Evolutionary conservation across 2,888 invertebrate species (phyloP), one percentile per base, ranked within the genome.

Genomic region (Dryococelus australis): DNA sequence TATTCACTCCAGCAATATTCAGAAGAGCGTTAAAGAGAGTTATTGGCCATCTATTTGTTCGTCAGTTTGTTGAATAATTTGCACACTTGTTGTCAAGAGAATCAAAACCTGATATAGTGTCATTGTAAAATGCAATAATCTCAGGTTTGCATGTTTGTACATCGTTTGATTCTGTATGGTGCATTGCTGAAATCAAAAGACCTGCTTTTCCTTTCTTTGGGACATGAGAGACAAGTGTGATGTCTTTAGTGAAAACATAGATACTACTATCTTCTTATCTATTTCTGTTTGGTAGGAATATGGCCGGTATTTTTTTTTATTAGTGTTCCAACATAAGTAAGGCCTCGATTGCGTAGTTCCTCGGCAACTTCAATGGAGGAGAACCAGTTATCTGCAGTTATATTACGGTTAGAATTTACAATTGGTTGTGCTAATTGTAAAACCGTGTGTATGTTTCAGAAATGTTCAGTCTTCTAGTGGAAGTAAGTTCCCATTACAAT

Each of bases 91-190:
- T 80, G 85, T 90, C 90, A 27, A 90, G 78, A 28, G 88, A 85
- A 86, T 90, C 90, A 35, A 90, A 89, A 35, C 89, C 89, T 84
- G 88, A 89, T 89, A 90, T 90, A 27, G 90, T 90, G 28, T 86
- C 88, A 88, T 90, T 90, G 87, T 91, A 90, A 80, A 88, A 90
- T 27, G 87, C 83, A 51, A 90, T 90, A 26, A 90, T 90, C 87
- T 90, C 89, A 81, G 90, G 90, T 87, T 90, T 90, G 65, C 86
- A 85, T 27, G 88, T 88, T 47, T 43, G 5, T 84, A n/a, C 84
- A 84, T 84, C 10, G 13, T 28, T 43, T 13, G 87, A 80, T 85
- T 89, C 87, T 78, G 84, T 78, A 85, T 90, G 88, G 84, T 43
- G 84, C 84, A 84, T 84, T 24, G 84, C 24, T 35, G 90, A 90